Percentiles rank a stretch among this genome's conserved stretches.
phyloP scores from a whole-genome alignment of 2,888 invertebrate genomes.

The Abrostola triplasia region DNA sequence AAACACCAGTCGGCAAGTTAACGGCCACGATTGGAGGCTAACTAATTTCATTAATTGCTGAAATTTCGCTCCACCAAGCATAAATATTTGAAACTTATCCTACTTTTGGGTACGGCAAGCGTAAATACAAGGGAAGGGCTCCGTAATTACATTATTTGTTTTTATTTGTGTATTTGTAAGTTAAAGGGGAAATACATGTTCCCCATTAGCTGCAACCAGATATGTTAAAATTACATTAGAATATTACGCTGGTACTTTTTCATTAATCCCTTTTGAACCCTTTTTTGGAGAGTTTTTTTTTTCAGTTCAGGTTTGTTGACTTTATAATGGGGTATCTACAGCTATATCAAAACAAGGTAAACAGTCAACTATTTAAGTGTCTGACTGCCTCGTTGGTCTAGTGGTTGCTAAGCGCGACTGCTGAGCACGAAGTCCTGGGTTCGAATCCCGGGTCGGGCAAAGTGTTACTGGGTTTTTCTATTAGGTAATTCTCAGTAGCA shows the following conservation, averaged over 20 bases:
- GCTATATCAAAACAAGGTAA: no score
- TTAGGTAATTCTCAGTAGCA: no score
- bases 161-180: constrained; percentile 26
- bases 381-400: no score
- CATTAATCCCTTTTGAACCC: no score
- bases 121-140: constrained; percentile 33
- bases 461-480: no score
- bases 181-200: constrained; percentile 14
- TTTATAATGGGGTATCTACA: no score
- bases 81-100: constrained; percentile 60
- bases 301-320: no score
- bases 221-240: neutral
- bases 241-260: neutral
- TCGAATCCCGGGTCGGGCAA: no score
- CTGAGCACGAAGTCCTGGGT: no score
- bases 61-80: constrained; percentile 56
- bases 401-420: no score
- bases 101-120: constrained; percentile 35
- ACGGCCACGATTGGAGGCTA: constrained; percentile 48
- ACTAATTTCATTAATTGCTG: constrained; percentile 60
- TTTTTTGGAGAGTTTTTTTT: no score
- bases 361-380: no score
- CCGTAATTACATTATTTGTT: constrained; percentile 42
- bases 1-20: constrained; percentile 50
- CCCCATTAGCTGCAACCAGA: neutral